Conservation (phyloP, 2,888 invertebrate species). For the Alloscopus bannaensis region DNA sequence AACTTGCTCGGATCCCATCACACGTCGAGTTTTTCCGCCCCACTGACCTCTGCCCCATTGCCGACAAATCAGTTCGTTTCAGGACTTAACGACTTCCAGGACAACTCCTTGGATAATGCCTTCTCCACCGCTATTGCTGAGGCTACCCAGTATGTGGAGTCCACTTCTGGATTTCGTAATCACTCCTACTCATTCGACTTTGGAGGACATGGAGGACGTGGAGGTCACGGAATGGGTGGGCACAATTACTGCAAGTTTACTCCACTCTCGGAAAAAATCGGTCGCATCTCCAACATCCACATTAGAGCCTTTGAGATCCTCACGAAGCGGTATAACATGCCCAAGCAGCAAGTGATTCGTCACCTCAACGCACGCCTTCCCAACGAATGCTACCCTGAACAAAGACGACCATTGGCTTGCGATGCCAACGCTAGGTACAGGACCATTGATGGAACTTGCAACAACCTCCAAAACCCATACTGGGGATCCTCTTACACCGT, state of each 20-base stretch:
- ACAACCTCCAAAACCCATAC: conserved; percentile 68
- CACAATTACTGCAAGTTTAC: conserved; percentile 73
- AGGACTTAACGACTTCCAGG: conserved; percentile 42
- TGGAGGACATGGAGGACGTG: conserved; percentile 36
- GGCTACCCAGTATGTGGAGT: conserved; percentile 51
- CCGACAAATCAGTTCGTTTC: conserved; percentile 50
- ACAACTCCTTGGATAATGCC: conserved; percentile 58
- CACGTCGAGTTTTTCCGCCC: conserved; percentile 10
- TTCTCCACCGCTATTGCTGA: conserved; percentile 52
- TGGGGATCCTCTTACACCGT: conserved; percentile 70
- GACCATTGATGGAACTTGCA: conserved; percentile 68
- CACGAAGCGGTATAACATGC: conserved; percentile 66
- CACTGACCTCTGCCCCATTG: conserved; percentile 44
- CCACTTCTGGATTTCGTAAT: conserved; percentile 52
- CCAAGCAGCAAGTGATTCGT: conserved; percentile 62
- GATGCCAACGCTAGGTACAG: conserved; percentile 65
- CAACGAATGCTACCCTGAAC: conserved; percentile 62
- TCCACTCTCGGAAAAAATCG: conserved; percentile 71
- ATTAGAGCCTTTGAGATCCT: conserved; percentile 71
- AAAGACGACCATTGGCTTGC: conserved; percentile 60
- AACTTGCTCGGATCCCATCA: conserved; percentile 35
- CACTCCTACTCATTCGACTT: conserved; percentile 31
- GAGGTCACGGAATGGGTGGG: conserved; percentile 67
- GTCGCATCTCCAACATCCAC: conserved; percentile 68
- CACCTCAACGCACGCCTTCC: conserved; percentile 59